Percentiles rank a stretch among this genome's conserved stretches.
These are phyloP conservation scores for Formica exsecta DNA, from an alignment of 1,140 invertebrate species.

Conservation along the genomic window DNA sequence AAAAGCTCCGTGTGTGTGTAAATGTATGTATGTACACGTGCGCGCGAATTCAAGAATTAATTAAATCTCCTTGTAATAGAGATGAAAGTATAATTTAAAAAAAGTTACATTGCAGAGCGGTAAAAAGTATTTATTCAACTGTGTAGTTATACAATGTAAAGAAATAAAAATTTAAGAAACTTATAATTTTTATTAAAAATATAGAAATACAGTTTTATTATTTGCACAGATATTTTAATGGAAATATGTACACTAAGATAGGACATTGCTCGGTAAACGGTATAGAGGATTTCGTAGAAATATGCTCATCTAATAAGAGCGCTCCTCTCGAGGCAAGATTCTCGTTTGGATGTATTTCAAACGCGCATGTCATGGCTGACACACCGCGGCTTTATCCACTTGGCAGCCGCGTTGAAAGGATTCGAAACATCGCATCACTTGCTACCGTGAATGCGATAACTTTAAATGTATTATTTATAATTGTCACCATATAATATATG, in stretches of 20 bases:
- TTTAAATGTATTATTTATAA: background rate
- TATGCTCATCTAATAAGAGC: background rate
- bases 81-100: background rate
- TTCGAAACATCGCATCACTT: background rate
- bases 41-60: background rate
- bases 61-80: background rate
- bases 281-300: constrained; percentile 1
- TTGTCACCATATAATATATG: background rate
- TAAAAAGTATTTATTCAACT: background rate
- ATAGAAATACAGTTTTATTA: background rate
- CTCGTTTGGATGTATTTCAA: background rate
- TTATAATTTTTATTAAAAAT: background rate
- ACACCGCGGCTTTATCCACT: constrained; percentile 25
- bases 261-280: too few species aligned
- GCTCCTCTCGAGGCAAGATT: background rate
- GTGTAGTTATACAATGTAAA: background rate
- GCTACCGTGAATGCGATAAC: background rate
- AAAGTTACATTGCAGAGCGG: background rate
- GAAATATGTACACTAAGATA: background rate
- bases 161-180: background rate
- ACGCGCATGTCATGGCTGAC: background rate
- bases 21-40: too few species aligned
- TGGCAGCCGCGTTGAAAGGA: background rate
- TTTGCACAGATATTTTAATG: background rate
- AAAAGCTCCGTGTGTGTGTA: background rate